Percentiles rank a stretch among this genome's conserved stretches.
Conservation (phyloP, 2,113 vertebrate genomes). For the Apteryx owenii region DNA sequence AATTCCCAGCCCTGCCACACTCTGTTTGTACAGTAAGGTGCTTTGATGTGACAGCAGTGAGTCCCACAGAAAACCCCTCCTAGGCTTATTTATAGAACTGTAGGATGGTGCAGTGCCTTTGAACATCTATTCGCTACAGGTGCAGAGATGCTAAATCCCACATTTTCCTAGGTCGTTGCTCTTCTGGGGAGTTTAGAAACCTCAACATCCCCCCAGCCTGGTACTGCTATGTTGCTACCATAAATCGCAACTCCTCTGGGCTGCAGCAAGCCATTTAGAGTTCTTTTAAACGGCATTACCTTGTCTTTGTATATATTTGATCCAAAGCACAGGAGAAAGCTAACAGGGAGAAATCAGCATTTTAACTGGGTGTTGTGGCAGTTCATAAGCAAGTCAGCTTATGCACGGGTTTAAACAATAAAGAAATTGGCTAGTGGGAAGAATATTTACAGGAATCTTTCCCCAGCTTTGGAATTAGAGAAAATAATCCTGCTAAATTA, state of each 20-base stretch:
- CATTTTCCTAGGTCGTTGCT: background rate
- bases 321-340: slow-evolving; percentile 48
- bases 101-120: background rate
- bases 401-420: slow-evolving; percentile 17
- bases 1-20: background rate
- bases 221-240: background rate
- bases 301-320: slow-evolving; percentile 44
- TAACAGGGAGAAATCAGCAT: slow-evolving; percentile 46
- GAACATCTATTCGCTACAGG: background rate
- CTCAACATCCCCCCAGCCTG: background rate
- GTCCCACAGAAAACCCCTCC: background rate
- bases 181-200: slow-evolving; percentile 2
- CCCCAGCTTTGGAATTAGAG: slow-evolving; percentile 57
- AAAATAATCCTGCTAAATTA: slow-evolving; percentile 73
- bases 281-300: slow-evolving; percentile 36
- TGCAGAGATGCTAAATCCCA: background rate
- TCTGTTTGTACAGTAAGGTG: background rate
- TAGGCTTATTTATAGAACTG: background rate
- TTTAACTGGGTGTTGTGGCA: slow-evolving; percentile 45
- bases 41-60: background rate
- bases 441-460: slow-evolving; percentile 67
- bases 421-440: slow-evolving; percentile 55
- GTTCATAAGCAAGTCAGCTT: slow-evolving; percentile 52
- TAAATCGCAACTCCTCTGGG: background rate
- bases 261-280: slow-evolving; percentile 17